Base-by-base conservation (phyloP, 2,797 vertebrate species). In the Microchirus variegatus region DNA sequence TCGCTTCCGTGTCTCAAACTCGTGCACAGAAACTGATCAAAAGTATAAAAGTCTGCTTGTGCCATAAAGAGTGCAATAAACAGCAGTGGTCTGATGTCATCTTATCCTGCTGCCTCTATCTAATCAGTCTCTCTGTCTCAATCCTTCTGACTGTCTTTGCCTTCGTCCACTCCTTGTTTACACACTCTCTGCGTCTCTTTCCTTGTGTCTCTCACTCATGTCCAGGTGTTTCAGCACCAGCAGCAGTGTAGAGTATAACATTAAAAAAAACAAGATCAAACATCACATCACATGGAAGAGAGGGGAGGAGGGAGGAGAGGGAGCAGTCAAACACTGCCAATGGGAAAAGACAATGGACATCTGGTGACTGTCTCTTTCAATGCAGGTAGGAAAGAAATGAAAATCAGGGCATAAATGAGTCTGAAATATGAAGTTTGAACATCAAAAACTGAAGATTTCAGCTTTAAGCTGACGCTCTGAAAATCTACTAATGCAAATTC, bases 211-310 rank as follows among this genome's bases (percentile, higher is more conserved):
- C 67, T 72, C 70, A 42, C 68, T 59, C 38, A 63, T 58, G 45
- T 72, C 77, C 81, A 81, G 75, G 71, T 84, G 78, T 63, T 60
- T 40, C 69, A 50, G 60, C 49, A 59, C 19, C 26, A 26, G 40
- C 42, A 38, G 44, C 12, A 31, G 19, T 40, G 45, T 18, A 19
- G 10, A 69, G 53, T 36, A 55, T 63, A 64, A 62, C 42, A 63
- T 68, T 69, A 63, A 73, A 70, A 73, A 70, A 59, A 71, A 70
- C 40, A 58, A 73, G 73, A 75, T 71, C 71, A 76, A 79, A 77
- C 67, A 76, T 66, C 59, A 75, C 63, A 64, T 77, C n/a, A 40
- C 75, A 67, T 26, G 56, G 57, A 65, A 71, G 66, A 50, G 72
- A 65, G 54, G 59, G 55, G 64, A 70, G 67, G 53, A 59, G 68